phyloP scores from a whole-genome alignment of 2,797 vertebrate genomes.

The Microcaecilia unicolor region DNA sequence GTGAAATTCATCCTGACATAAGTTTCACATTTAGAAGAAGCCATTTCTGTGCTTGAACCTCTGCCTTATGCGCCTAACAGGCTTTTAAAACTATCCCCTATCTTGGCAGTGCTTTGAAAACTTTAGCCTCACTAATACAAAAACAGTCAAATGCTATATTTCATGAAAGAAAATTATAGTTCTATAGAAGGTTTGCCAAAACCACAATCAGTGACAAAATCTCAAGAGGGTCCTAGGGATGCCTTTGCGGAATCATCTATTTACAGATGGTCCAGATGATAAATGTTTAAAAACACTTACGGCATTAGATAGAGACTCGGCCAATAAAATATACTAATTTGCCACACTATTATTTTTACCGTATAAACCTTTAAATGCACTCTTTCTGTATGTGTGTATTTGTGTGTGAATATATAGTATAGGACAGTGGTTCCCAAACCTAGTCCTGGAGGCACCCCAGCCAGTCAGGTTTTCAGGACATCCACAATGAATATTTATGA shows the following conservation, averaged over 20 bases:
- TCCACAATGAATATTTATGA: too few relatives aligned
- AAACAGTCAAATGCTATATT: slow-evolving; percentile 48
- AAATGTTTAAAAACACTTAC: slow-evolving; percentile 76
- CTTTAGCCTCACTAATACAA: slow-evolving; percentile 13
- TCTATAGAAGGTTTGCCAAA: slow-evolving; percentile 71
- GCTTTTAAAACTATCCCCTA: slow-evolving; percentile 5
- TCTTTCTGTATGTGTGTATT: too few relatives aligned
- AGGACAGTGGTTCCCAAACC: too few relatives aligned
- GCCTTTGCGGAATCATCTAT: slow-evolving; percentile 64
- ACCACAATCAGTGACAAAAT: slow-evolving; percentile 89
- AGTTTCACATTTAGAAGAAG: too few relatives aligned
- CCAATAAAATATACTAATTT: slow-evolving; percentile 48
- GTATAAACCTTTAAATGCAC: too few relatives aligned
- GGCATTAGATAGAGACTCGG: slow-evolving; percentile 47
- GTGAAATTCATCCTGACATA: too few relatives aligned
- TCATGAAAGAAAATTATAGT: slow-evolving; percentile 74
- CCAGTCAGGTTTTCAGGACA: too few relatives aligned
- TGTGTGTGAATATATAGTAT: too few relatives aligned
- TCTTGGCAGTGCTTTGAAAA: slow-evolving; percentile 21
- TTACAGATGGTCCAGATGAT: slow-evolving; percentile 87
- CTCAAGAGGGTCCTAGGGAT: slow-evolving; percentile 76
- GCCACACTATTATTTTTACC: slow-evolving; percentile 32
- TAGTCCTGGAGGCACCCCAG: too few relatives aligned
- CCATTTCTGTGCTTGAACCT: too few relatives aligned
- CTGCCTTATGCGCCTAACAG: too few relatives aligned